A percentile compares a stretch with the other conserved stretches of the same genome.
Conservation (phyloP, 2,888 invertebrate species). For the Ethmia dodecea region DNA sequence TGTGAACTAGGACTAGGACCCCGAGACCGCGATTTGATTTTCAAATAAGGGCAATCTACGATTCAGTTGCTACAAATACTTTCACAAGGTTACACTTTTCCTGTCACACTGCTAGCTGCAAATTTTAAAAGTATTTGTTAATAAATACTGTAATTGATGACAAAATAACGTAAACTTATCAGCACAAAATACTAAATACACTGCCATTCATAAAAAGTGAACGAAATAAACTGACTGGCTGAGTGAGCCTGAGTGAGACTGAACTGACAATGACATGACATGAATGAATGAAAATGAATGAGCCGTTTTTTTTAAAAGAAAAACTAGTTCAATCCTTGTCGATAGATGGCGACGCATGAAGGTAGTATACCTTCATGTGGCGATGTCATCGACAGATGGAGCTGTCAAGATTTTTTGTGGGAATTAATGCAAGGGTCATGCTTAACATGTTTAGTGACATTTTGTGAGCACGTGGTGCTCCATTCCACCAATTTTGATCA, state of each 20-base stretch:
- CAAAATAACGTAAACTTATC: constrained; percentile 1
- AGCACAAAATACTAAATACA: constrained; percentile 14
- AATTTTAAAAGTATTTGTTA: neutral
- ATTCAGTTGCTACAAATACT: neutral
- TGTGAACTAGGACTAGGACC: constrained; percentile 25
- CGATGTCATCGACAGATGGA: too few relatives aligned
- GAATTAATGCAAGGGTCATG: too few relatives aligned
- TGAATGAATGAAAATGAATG: neutral
- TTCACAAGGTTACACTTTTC: constrained; percentile 4
- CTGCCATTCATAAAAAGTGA: constrained; percentile 19
- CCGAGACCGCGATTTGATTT: constrained; percentile 23
- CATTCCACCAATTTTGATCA: too few relatives aligned
- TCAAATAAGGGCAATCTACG: constrained; percentile 19
- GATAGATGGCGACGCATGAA: too few relatives aligned
- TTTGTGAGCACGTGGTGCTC: too few relatives aligned
- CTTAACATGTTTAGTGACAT: too few relatives aligned
- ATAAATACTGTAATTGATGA: constrained; percentile 8
- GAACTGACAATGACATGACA: too few relatives aligned
- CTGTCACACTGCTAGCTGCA: constrained; percentile 1
- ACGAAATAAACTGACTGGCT: constrained; percentile 13
- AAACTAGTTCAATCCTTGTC: too few relatives aligned
- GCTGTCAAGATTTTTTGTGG: too few relatives aligned
- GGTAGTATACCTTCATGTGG: too few relatives aligned
- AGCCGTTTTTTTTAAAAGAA: too few relatives aligned
- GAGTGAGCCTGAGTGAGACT: neutral